phyloP scores from a whole-genome alignment of 2,888 invertebrate species.

The Hesperia comma region DNA sequence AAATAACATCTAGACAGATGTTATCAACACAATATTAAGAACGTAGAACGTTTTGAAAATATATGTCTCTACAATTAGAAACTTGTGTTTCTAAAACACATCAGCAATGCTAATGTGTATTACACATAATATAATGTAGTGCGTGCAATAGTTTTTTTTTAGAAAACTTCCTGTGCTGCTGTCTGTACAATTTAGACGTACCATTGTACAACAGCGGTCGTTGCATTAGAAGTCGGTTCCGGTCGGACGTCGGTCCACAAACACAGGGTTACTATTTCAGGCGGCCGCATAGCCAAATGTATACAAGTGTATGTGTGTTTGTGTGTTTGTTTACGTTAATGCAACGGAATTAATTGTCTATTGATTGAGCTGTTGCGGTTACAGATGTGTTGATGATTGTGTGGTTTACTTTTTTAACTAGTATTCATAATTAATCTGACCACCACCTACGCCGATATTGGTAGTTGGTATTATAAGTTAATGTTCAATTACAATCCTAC shows the following conservation, averaged over 20 bases:
- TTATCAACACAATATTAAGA: too few species aligned
- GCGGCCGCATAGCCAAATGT: conserved; percentile 7
- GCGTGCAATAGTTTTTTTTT: conserved; percentile 7
- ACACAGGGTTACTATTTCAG: conserved; percentile 46
- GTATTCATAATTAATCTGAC: neutral
- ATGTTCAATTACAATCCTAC: too few species aligned
- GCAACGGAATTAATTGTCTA: conserved; percentile 14
- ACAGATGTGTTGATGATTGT: neutral
- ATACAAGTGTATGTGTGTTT: neutral
- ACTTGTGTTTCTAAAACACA: too few species aligned
- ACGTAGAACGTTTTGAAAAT: too few species aligned
- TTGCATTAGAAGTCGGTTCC: conserved; percentile 46
- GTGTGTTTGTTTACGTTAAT: conserved; percentile 12
- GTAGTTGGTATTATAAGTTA: too few species aligned
- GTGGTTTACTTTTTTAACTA: neutral
- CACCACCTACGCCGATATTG: neutral
- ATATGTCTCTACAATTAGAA: too few species aligned
- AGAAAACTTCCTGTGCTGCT: conserved; percentile 1
- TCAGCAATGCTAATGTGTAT: neutral
- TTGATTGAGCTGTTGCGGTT: conserved; percentile 7
- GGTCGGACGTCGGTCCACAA: conserved; percentile 50
- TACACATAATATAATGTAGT: too few species aligned
- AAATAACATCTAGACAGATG: too few species aligned
- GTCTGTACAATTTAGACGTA: conserved; percentile 38
- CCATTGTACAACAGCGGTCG: conserved; percentile 42